phyloP scores from a whole-genome alignment of 1,140 invertebrate species.

The Drosophila lini region DNA sequence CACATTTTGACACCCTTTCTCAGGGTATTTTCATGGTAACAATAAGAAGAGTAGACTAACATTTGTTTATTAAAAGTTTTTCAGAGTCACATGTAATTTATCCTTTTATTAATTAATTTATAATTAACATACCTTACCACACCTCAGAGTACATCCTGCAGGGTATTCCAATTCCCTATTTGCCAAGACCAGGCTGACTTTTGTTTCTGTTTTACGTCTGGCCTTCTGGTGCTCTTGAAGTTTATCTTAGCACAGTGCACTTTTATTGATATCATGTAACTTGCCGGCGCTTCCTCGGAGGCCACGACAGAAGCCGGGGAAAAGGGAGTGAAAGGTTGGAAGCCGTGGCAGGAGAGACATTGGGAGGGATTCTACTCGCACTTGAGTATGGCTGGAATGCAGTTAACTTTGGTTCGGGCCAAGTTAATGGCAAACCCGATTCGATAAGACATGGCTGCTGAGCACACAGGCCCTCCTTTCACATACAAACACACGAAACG shows the following conservation, averaged over 20 bases:
- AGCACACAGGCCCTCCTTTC: constrained; percentile 38
- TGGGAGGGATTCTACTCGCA: constrained; percentile 30
- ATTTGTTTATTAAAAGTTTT: too few relatives aligned
- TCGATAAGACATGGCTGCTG: constrained; percentile 73
- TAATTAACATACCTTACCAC: background rate
- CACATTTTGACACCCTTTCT: constrained; percentile 18
- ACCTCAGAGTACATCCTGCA: background rate
- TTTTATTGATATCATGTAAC: constrained; percentile 76
- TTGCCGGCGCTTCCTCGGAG: constrained; percentile 59
- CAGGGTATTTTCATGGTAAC: background rate
- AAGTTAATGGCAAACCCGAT: constrained; percentile 72
- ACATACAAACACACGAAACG: background rate
- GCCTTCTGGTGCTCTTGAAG: constrained; percentile 40
- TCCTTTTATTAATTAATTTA: background rate
- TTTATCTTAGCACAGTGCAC: constrained; percentile 53
- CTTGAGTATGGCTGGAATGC: constrained; percentile 69
- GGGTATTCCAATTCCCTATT: background rate
- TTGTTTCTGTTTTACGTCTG: constrained; percentile 21
- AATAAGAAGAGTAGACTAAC: too few relatives aligned
- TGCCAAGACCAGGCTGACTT: background rate
- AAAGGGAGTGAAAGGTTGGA: constrained; percentile 1
- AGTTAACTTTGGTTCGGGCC: constrained; percentile 53
- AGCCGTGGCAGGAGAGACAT: constrained; percentile 9
- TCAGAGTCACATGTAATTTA: too few relatives aligned
- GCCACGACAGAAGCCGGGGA: background rate